Evolutionary conservation across 37 sponge, comb jelly and placozoan genomes (phyloP).

Genomic region (Sycon ciliatum): DNA sequence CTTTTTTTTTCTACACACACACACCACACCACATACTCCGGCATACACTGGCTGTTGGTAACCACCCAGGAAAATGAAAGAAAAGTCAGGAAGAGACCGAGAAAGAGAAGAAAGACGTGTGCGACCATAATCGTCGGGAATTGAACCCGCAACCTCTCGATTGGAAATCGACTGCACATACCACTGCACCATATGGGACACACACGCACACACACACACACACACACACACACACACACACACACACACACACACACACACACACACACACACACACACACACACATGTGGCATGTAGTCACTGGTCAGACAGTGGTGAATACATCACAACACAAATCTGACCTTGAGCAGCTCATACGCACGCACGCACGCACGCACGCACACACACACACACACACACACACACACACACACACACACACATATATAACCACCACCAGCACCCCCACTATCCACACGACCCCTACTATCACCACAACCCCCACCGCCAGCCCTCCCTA

Average conservation of each 20-base stretch:
- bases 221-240: slow-evolving; percentile 32
- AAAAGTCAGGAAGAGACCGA: too few relatives aligned
- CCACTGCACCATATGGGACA: slow-evolving; percentile 13
- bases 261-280: slow-evolving; percentile 19
- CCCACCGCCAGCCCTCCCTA: neutral
- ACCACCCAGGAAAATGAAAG: too few relatives aligned
- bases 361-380: slow-evolving; percentile 5
- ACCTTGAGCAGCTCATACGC: neutral
- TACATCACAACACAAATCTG: neutral
- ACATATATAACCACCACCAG: neutral
- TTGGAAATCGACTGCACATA: too few relatives aligned
- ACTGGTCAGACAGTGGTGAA: neutral
- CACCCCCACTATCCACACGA: neutral
- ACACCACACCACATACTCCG: too few relatives aligned
- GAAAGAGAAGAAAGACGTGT: too few relatives aligned
- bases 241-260: slow-evolving; percentile 27
- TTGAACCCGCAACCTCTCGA: too few relatives aligned
- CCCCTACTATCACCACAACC: neutral
- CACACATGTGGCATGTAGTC: slow-evolving; percentile 11
- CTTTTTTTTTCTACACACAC: too few relatives aligned
- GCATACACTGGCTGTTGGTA: too few relatives aligned
- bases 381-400: slow-evolving; percentile 16
- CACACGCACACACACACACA: slow-evolving; percentile 36
- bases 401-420: neutral
- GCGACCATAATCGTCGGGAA: too few relatives aligned